Percentiles rank a stretch among this genome's conserved stretches.
Conservation (phyloP, 1,140 invertebrate genomes). For the Drosophila tani region DNA sequence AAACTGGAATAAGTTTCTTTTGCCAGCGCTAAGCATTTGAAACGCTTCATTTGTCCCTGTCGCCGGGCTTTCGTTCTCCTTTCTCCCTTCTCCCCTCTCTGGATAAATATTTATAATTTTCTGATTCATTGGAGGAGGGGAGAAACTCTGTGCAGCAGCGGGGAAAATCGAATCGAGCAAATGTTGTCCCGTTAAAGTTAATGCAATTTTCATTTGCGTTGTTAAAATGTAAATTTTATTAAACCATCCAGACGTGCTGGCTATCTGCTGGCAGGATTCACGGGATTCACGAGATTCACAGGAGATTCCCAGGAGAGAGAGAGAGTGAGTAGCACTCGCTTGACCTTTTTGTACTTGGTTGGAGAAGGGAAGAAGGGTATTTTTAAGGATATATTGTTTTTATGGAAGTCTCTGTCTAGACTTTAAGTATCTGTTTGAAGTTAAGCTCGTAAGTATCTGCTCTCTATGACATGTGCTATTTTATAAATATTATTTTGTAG, state of each 20-base stretch:
- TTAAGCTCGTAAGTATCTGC: too few relatives aligned
- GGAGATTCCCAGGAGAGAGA: neutral
- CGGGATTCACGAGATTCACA: neutral
- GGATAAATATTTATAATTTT: slow-evolving; percentile 54
- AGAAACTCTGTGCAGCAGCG: slow-evolving; percentile 6
- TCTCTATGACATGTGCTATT: too few relatives aligned
- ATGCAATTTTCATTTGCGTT: slow-evolving; percentile 70
- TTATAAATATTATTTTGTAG: too few relatives aligned
- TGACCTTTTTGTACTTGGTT: slow-evolving; percentile 31
- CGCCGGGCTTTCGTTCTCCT: neutral
- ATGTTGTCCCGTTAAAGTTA: slow-evolving; percentile 63
- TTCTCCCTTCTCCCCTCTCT: too few relatives aligned
- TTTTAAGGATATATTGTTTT: neutral
- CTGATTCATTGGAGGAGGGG: slow-evolving; percentile 29
- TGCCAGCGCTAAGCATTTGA: slow-evolving; percentile 37
- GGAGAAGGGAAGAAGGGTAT: neutral
- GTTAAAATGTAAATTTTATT: slow-evolving; percentile 79
- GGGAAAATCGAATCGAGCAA: slow-evolving; percentile 45
- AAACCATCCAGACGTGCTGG: slow-evolving; percentile 64
- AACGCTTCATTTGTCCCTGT: slow-evolving; percentile 44
- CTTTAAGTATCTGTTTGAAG: neutral
- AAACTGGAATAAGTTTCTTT: slow-evolving; percentile 50
- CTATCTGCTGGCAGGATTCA: slow-evolving; percentile 22
- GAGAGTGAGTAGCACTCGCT: slow-evolving; percentile 8
- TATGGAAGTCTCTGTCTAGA: neutral